Evolutionary conservation across 1,140 invertebrate genomes (phyloP).

Genomic region (Trissolcus basalis): DNA sequence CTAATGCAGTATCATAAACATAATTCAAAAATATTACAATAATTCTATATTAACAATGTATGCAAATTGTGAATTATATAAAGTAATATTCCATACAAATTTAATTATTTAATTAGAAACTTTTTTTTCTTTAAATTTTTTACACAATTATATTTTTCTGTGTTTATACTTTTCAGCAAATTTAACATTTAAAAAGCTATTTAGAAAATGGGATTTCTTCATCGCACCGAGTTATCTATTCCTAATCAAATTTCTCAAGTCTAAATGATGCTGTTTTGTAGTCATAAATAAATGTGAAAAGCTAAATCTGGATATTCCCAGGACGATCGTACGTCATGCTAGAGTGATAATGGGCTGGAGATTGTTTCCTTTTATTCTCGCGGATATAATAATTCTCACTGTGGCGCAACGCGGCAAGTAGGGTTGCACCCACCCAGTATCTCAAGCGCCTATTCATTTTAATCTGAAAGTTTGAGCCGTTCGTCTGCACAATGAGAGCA

Average conservation of each 20-base stretch:
- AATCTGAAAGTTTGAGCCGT: conserved; percentile 68
- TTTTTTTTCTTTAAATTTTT: too few species aligned
- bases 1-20: too few species aligned
- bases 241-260: conserved; percentile 13
- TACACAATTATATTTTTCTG: too few species aligned
- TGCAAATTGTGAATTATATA: too few species aligned
- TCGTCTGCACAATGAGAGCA: conserved; percentile 39
- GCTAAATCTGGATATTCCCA: conserved; percentile 55
- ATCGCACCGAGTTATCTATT: too few species aligned
- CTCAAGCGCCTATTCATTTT: conserved; percentile 66
- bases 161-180: too few species aligned
- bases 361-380: conserved; percentile 67
- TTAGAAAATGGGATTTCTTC: conserved; percentile 1
- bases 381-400: conserved; percentile 64
- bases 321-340: conserved; percentile 43
- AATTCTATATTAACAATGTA: too few species aligned
- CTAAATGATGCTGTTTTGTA: conserved; percentile 18
- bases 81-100: too few species aligned
- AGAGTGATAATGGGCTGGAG: conserved; percentile 61
- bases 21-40: too few species aligned
- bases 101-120: too few species aligned
- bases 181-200: too few species aligned
- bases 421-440: conserved; percentile 48
- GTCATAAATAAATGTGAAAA: conserved; percentile 30
- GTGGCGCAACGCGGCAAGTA: conserved; percentile 33